Evolutionary conservation across 2,888 invertebrate species (phyloP).

Genomic region (Archips xylosteana): DNA sequence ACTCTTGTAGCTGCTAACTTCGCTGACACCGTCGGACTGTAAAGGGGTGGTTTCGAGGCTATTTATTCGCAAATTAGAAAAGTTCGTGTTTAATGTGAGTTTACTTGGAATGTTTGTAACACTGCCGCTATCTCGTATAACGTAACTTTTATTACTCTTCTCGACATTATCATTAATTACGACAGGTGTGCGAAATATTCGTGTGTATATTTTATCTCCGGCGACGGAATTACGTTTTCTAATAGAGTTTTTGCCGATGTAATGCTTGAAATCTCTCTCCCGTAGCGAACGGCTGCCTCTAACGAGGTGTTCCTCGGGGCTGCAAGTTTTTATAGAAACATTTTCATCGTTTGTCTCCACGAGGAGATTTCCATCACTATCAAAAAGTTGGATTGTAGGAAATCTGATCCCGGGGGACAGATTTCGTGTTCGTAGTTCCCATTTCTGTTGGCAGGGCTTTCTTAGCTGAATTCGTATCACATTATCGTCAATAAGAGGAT

Average conservation of each 20-base stretch:
- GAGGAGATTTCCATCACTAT: constrained; percentile 86
- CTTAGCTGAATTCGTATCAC: constrained; percentile 87
- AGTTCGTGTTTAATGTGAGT: constrained; percentile 67
- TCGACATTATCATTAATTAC: constrained; percentile 52
- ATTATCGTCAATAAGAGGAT: constrained; percentile 81
- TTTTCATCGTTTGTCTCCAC: constrained; percentile 87
- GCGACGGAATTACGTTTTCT: constrained; percentile 78
- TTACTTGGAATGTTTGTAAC: constrained; percentile 79
- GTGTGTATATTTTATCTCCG: constrained; percentile 76
- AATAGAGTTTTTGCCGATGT: constrained; percentile 65
- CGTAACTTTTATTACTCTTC: constrained; percentile 56
- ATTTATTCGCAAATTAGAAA: constrained; percentile 65
- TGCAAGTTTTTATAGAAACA: constrained; percentile 77
- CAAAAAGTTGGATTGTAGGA: constrained; percentile 87
- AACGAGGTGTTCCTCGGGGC: constrained; percentile 62
- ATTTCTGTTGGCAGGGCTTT: constrained; percentile 87
- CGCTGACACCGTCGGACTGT: constrained; percentile 72
- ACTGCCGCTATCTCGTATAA: constrained; percentile 63
- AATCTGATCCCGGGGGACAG: constrained; percentile 86
- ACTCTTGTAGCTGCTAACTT: constrained; percentile 83
- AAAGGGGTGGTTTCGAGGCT: constrained; percentile 72
- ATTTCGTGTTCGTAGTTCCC: constrained; percentile 87
- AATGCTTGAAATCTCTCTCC: constrained; percentile 74
- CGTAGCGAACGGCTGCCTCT: constrained; percentile 70
- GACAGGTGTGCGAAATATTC: constrained; percentile 66